phyloP scores from a whole-genome alignment of 2,888 invertebrate genomes.

The Operophtera brumata region DNA sequence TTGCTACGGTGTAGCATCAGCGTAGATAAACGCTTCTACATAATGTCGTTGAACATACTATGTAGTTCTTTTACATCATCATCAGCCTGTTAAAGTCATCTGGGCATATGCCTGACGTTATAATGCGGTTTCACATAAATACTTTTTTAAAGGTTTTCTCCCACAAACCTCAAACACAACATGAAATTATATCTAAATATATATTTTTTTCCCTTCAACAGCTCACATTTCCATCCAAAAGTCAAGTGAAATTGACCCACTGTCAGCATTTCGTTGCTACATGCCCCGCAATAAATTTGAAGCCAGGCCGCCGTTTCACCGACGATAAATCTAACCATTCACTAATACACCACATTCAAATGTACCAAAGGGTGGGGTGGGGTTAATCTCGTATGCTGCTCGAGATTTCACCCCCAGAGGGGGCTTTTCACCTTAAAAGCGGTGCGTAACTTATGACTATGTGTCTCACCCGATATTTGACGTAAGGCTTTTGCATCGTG shows the following conservation, averaged over 20 bases:
- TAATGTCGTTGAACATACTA: too few species aligned
- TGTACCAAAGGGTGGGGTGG: slow-evolving; percentile 46
- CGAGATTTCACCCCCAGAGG: slow-evolving; percentile 28
- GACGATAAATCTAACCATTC: slow-evolving; percentile 71
- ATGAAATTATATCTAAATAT: not conserved
- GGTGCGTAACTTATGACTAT: slow-evolving; percentile 40
- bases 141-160: not conserved
- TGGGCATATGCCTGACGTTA: too few species aligned
- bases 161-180: not conserved
- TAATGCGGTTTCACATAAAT: not conserved
- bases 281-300: slow-evolving; percentile 58
- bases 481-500: slow-evolving; percentile 6
- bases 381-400: slow-evolving; percentile 36
- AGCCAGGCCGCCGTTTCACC: slow-evolving; percentile 55
- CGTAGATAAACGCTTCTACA: too few species aligned
- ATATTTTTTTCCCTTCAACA: not conserved
- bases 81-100: too few species aligned
- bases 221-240: slow-evolving; percentile 1
- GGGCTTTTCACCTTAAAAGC: slow-evolving; percentile 38
- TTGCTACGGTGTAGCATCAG: not conserved
- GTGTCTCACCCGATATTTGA: slow-evolving; percentile 17
- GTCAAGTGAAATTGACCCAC: slow-evolving; percentile 22
- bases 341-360: slow-evolving; percentile 75
- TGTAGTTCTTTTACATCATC: too few species aligned
- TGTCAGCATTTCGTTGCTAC: slow-evolving; percentile 26